Conservation (phyloP, 2,888 invertebrate species). For the Platycheirus albimanus region DNA sequence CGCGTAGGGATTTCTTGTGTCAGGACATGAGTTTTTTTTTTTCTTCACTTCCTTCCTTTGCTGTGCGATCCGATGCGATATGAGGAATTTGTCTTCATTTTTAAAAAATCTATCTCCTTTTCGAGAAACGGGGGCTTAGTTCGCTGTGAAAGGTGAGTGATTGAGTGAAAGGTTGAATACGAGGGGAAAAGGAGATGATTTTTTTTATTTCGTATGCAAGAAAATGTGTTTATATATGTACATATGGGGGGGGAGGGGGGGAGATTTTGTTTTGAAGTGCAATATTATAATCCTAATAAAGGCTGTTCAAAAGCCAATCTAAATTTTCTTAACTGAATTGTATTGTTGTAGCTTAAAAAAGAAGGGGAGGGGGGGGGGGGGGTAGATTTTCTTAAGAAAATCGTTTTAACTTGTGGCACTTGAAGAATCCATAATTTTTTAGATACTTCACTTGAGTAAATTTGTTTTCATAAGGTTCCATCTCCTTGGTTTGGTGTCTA, state of each 20-base stretch:
- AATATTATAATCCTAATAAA: conserved; percentile 52
- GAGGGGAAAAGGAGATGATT: conserved; percentile 43
- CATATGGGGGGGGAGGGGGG: not conserved
- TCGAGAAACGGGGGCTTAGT: conserved; percentile 50
- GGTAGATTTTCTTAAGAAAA: not conserved
- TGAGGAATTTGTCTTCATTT: conserved; percentile 58
- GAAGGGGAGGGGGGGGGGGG: no score
- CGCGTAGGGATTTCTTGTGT: conserved; percentile 62
- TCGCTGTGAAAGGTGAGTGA: conserved; percentile 65
- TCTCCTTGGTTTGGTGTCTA: no score
- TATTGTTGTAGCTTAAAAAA: not conserved
- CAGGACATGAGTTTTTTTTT: conserved; percentile 26
- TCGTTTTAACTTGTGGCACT: not conserved
- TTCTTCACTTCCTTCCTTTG: not conserved
- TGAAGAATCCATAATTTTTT: not conserved
- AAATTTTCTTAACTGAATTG: conserved; percentile 24
- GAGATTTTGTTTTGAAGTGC: conserved; percentile 14
- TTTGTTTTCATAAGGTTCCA: no score
- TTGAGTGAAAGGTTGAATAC: conserved; percentile 68
- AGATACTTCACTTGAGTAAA: no score
- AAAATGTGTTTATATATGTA: conserved; percentile 11
- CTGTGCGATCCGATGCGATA: conserved; percentile 18
- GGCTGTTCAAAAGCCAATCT: conserved; percentile 47
- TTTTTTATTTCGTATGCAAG: conserved; percentile 59
- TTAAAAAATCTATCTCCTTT: conserved; percentile 38